phyloP scores from a whole-genome alignment of 2,113 vertebrate species.

The Neolamprologus modestus region DNA sequence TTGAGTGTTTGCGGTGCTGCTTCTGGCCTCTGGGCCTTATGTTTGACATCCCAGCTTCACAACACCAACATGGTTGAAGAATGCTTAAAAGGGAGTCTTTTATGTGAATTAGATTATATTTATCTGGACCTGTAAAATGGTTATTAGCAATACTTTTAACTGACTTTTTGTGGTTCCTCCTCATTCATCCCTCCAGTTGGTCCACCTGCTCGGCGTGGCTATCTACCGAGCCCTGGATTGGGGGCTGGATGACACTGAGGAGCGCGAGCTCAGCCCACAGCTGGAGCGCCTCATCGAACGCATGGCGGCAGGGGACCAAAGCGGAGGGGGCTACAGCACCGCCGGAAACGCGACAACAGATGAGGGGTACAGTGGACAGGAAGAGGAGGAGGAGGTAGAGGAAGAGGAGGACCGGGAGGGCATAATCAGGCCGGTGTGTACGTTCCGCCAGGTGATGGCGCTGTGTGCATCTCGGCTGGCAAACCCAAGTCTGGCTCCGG shows the following conservation, averaged over 20 bases:
- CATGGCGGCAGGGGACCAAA: slow-evolving; percentile 78
- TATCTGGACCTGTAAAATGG: neutral
- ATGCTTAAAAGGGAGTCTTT: neutral
- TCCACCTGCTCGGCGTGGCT: slow-evolving; percentile 87
- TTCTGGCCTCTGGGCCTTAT: neutral
- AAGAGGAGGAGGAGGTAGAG: slow-evolving; percentile 86
- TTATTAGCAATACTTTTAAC: neutral
- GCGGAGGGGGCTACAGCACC: slow-evolving; percentile 48
- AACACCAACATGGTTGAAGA: neutral
- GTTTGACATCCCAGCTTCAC: neutral
- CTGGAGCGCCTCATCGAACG: slow-evolving; percentile 91
- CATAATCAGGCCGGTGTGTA: slow-evolving; percentile 64
- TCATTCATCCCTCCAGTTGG: slow-evolving; percentile 75
- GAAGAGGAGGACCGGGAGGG: slow-evolving; percentile 49
- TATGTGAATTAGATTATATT: neutral
- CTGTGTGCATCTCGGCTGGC: slow-evolving; percentile 79
- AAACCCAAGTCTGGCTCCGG: slow-evolving; percentile 71
- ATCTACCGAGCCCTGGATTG: slow-evolving; percentile 95
- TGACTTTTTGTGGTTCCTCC: neutral
- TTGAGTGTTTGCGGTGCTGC: neutral
- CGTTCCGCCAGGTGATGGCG: slow-evolving; percentile 80
- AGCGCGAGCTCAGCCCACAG: slow-evolving; percentile 86
- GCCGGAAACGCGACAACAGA: slow-evolving; percentile 60
- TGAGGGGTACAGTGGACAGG: slow-evolving; percentile 89
- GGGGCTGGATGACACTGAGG: slow-evolving; percentile 90